Conservation (phyloP, 1,140 invertebrate species). For the Argopecten irradians region DNA sequence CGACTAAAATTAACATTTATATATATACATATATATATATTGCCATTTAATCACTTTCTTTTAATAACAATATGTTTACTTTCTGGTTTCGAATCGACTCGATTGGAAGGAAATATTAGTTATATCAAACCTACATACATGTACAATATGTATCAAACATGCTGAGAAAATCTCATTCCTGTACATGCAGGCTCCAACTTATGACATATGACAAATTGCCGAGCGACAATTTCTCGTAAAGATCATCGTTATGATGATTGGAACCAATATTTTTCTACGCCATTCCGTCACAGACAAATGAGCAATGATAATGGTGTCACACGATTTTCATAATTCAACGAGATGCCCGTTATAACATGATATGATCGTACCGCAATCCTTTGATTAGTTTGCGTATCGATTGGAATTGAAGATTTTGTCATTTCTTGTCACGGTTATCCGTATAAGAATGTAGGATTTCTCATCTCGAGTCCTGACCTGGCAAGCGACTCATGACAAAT, state of each 20-base stretch:
- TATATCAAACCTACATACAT: no score
- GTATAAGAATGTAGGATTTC: conserved; percentile 22
- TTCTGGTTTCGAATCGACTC: no score
- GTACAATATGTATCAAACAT: no score
- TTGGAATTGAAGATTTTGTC: neutral
- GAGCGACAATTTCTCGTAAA: conserved; percentile 1
- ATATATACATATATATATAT: no score
- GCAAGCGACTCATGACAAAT: neutral
- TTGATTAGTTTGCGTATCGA: neutral
- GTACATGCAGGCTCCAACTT: neutral
- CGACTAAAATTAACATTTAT: no score
- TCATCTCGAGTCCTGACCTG: neutral
- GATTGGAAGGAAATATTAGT: no score
- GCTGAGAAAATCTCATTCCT: neutral
- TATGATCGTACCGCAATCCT: neutral
- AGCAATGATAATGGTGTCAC: conserved; percentile 8
- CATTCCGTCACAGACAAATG: conserved; percentile 7
- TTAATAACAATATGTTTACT: no score
- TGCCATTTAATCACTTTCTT: no score
- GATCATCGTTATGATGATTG: conserved; percentile 3
- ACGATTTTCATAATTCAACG: conserved; percentile 18
- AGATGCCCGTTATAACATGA: neutral
- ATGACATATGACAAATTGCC: neutral
- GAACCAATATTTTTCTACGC: neutral
- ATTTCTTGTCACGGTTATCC: conserved; percentile 9